Percentiles rank a stretch among this genome's conserved stretches.
Evolutionary conservation across 2,113 vertebrate genomes (phyloP).

Genomic region (Rhynchopsitta pachyrhyncha): DNA sequence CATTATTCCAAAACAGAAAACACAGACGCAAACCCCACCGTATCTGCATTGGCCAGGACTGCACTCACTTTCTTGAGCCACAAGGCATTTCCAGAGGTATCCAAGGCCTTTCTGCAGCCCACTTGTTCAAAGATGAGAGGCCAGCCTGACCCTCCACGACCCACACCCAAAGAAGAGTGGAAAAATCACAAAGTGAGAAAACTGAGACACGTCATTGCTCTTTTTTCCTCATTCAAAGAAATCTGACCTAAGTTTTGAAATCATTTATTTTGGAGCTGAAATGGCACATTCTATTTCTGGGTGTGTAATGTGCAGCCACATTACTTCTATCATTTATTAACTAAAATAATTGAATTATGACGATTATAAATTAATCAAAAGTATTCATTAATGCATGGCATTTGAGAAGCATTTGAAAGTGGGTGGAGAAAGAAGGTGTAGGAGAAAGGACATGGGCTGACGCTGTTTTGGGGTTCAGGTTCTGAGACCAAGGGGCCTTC

Average conservation of each 20-base stretch:
- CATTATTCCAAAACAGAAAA: background rate
- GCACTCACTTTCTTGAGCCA: background rate
- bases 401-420: background rate
- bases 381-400: background rate
- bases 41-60: background rate
- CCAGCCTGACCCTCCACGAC: background rate
- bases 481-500: background rate
- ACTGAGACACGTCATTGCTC: background rate
- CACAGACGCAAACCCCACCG: background rate
- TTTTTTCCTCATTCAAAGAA: background rate
- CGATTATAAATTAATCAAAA: background rate
- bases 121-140: background rate
- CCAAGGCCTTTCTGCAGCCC: background rate
- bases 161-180: background rate
- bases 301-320: background rate
- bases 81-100: background rate
- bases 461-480: background rate
- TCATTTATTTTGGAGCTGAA: background rate
- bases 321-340: background rate
- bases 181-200: background rate
- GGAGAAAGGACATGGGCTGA: background rate
- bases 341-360: background rate
- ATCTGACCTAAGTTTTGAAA: background rate
- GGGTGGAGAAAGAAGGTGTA: background rate
- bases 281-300: background rate